Conservation (phyloP, 2,888 invertebrate genomes). For the Xylota sylvarum region DNA sequence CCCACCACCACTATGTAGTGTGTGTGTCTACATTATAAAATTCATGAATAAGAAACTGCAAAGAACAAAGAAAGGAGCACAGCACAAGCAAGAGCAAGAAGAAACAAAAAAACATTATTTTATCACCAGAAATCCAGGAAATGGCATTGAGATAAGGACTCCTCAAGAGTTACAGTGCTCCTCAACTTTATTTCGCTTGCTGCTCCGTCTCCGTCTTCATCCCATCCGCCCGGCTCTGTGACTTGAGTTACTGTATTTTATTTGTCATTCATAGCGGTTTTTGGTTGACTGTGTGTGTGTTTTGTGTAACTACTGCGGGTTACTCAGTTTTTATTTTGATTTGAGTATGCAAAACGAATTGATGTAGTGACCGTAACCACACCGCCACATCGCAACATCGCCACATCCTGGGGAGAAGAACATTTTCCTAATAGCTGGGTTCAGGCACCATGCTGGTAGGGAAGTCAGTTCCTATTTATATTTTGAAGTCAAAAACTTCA, state of each 20-base stretch:
- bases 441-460: constrained; percentile 29
- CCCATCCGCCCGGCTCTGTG: background rate
- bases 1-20: constrained; percentile 16
- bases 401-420: constrained; percentile 37
- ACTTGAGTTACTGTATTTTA: constrained; percentile 36
- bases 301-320: constrained; percentile 12
- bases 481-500: background rate
- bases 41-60: constrained; percentile 27
- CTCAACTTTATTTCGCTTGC: constrained; percentile 65
- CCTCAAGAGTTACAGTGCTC: constrained; percentile 76
- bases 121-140: constrained; percentile 79
- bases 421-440: background rate
- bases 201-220: background rate
- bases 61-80: constrained; percentile 32
- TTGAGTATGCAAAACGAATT: constrained; percentile 47
- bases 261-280: constrained; percentile 19
- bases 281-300: background rate
- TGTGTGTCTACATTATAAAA: constrained; percentile 15
- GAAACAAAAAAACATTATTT: constrained; percentile 28
- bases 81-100: background rate
- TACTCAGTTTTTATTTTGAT: constrained; percentile 31
- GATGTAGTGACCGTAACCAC: constrained; percentile 30
- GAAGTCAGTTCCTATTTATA: background rate
- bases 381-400: constrained; percentile 26
- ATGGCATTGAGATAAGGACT: constrained; percentile 78